Evolutionary conservation across 2,888 invertebrate genomes (phyloP).

Genomic region (Cantharis rustica): DNA sequence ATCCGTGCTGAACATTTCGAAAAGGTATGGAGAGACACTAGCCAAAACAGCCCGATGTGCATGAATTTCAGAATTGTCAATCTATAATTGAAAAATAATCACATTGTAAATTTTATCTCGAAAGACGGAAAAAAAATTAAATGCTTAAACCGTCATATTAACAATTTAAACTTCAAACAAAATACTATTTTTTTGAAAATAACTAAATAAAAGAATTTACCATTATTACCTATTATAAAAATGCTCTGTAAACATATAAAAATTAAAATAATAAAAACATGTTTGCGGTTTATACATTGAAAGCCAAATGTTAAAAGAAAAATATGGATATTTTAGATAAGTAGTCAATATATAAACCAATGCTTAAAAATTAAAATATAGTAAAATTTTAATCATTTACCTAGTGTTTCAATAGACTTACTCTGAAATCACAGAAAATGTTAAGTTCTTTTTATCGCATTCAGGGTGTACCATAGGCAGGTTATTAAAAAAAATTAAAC

Average conservation of each 20-base stretch:
- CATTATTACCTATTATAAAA: constrained; percentile 47
- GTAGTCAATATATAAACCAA: constrained; percentile 16
- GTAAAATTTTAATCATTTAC: constrained; percentile 32
- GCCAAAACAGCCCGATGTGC: constrained; percentile 82
- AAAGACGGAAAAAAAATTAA: not conserved
- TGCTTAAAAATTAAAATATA: constrained; percentile 19
- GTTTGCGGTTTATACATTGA: constrained; percentile 10
- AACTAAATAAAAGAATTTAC: constrained; percentile 47
- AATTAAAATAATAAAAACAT: constrained; percentile 48
- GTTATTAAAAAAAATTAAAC: constrained; percentile 1
- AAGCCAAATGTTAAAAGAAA: not conserved
- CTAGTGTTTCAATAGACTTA: constrained; percentile 33
- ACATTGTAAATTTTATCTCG: constrained; percentile 8
- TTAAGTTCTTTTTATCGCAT: constrained; percentile 35
- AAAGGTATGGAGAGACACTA: constrained; percentile 76
- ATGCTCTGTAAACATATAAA: constrained; percentile 55
- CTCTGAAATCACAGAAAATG: constrained; percentile 38
- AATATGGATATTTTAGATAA: not conserved
- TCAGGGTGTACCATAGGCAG: constrained; percentile 2
- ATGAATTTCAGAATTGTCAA: constrained; percentile 71
- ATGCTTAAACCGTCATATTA: constrained; percentile 7
- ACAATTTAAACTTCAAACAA: constrained; percentile 12
- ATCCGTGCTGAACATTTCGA: constrained; percentile 71
- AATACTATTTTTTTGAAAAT: constrained; percentile 34
- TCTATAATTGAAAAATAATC: constrained; percentile 54